Conservation (phyloP, 1,140 invertebrate genomes). For the Riptortus pedestris region DNA sequence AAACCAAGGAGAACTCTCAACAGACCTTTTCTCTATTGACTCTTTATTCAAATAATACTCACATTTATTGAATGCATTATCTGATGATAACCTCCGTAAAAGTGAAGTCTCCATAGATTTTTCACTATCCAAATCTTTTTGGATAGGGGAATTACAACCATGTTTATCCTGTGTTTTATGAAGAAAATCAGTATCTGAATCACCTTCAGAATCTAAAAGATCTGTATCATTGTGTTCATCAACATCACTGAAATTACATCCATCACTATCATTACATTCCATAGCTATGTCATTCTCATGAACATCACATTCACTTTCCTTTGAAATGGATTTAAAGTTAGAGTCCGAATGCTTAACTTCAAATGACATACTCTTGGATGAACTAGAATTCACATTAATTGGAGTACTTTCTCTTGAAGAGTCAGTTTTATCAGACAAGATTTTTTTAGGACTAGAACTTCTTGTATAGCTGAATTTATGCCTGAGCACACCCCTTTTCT, state of each 20-base stretch:
- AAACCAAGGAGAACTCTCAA: conserved; percentile 1
- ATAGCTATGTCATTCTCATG: not conserved
- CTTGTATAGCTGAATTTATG: conserved; percentile 2
- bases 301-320: not conserved
- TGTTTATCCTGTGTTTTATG: not conserved
- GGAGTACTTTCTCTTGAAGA: not conserved
- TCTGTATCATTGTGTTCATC: conserved; percentile 12
- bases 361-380: not conserved
- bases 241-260: conserved; percentile 9
- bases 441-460: conserved; percentile 10
- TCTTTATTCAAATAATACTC: not conserved
- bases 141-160: not conserved
- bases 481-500: conserved; percentile 1
- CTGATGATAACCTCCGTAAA: not conserved
- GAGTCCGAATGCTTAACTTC: not conserved
- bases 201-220: not conserved
- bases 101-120: not conserved
- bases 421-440: not conserved
- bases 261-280: conserved; percentile 14
- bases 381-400: not conserved
- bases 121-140: not conserved
- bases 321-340: conserved; percentile 4
- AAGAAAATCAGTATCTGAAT: conserved; percentile 7
- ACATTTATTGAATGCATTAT: conserved; percentile 4
- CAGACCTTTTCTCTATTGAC: not conserved